Conservation (phyloP, 2,888 invertebrate genomes). For the Macaria notata region DNA sequence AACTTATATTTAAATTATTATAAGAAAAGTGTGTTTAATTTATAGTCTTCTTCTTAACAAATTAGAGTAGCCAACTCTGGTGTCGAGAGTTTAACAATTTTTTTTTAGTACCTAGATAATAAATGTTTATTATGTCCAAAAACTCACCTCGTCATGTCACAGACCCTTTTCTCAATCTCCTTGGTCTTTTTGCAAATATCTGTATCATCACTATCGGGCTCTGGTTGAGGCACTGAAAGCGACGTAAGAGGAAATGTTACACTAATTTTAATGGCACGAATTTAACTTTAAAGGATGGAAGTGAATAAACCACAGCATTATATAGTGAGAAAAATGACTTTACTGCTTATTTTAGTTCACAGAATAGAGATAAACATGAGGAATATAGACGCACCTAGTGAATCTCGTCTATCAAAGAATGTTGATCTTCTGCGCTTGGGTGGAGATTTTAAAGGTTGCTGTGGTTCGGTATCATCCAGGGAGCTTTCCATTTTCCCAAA, state of each 20-base stretch:
- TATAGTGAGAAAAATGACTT: too few species aligned
- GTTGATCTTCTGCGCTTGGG: constrained; percentile 70
- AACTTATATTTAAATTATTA: too few species aligned
- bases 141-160: constrained; percentile 51
- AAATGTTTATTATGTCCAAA: too few species aligned
- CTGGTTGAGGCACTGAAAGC: constrained; percentile 54
- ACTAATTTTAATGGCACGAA: too few species aligned
- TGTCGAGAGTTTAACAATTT: too few species aligned
- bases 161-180: constrained; percentile 43
- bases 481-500: constrained; percentile 58
- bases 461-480: constrained; percentile 49
- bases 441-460: constrained; percentile 62
- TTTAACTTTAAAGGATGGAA: too few species aligned
- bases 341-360: neutral
- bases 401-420: constrained; percentile 71
- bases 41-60: too few species aligned
- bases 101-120: too few species aligned
- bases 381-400: constrained; percentile 49
- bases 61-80: too few species aligned
- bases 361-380: neutral
- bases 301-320: too few species aligned
- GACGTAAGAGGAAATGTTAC: constrained; percentile 7
- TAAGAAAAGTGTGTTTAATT: too few species aligned
- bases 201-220: constrained; percentile 44
- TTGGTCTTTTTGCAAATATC: constrained; percentile 36